Conservation (phyloP, 2,797 vertebrate species). For the Muscicapa comitata region DNA sequence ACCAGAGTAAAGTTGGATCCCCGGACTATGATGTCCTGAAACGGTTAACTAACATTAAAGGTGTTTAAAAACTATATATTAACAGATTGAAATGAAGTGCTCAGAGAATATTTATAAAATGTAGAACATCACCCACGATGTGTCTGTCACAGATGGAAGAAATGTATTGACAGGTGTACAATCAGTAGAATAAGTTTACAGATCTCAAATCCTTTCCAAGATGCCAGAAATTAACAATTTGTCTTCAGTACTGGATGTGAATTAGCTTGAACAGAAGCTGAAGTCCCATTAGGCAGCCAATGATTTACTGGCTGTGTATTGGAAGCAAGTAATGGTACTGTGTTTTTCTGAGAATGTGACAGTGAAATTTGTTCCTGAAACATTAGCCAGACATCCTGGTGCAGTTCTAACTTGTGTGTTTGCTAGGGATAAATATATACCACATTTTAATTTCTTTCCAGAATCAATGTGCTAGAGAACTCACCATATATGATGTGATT, state of each 20-base stretch:
- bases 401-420: background rate
- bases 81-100: background rate
- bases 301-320: background rate
- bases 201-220: background rate
- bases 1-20: background rate
- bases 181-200: background rate
- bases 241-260: background rate
- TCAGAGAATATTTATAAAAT: constrained; percentile 7
- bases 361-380: background rate
- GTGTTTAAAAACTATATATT: background rate
- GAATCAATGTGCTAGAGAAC: background rate
- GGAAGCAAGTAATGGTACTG: background rate
- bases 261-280: background rate
- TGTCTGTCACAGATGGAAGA: constrained; percentile 34
- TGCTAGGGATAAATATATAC: background rate
- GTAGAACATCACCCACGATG: background rate
- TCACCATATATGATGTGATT: background rate
- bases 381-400: background rate
- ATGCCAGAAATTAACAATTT: background rate
- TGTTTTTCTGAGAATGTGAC: background rate
- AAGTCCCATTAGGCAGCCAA: background rate
- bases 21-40: background rate
- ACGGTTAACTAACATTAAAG: background rate
- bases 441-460: background rate
- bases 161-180: constrained; percentile 14